Conservation (phyloP, 2,797 vertebrate species). For the Coluber constrictor region DNA sequence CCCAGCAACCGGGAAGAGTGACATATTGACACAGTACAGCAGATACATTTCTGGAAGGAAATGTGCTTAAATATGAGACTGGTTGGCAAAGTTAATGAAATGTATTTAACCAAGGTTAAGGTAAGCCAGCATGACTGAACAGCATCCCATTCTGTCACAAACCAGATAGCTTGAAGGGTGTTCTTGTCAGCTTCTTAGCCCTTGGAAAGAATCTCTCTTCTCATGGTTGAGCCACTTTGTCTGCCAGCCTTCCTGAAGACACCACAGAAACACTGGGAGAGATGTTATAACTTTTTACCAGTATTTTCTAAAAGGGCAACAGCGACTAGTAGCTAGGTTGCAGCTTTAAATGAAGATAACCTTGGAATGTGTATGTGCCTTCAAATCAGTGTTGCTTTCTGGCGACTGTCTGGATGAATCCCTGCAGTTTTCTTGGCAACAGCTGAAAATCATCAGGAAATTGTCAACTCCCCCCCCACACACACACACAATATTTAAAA, state of each 20-base stretch:
- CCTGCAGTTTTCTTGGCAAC: neutral
- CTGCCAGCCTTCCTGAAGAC: neutral
- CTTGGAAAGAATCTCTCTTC: neutral
- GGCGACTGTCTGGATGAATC: neutral
- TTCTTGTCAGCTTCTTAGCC: slow-evolving; percentile 1
- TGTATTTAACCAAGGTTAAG: slow-evolving; percentile 37
- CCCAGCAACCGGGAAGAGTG: slow-evolving; percentile 17
- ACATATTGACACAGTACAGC: slow-evolving; percentile 28
- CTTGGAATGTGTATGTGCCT: neutral
- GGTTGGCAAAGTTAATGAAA: slow-evolving; percentile 31
- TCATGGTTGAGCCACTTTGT: neutral
- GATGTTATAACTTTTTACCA: neutral
- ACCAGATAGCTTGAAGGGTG: neutral
- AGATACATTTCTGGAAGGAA: slow-evolving; percentile 39
- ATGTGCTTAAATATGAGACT: slow-evolving; percentile 39
- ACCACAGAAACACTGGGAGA: neutral
- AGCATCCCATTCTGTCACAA: neutral
- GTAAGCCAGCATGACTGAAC: neutral
- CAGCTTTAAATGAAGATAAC: neutral
- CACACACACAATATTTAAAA: neutral
- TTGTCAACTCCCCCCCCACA: neutral
- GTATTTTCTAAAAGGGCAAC: neutral
- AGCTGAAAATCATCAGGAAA: neutral
- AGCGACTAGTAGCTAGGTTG: neutral
- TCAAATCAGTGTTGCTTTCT: neutral